Evolutionary conservation across 2,797 vertebrate species (phyloP).

Genomic region (Staurois parvus): DNA sequence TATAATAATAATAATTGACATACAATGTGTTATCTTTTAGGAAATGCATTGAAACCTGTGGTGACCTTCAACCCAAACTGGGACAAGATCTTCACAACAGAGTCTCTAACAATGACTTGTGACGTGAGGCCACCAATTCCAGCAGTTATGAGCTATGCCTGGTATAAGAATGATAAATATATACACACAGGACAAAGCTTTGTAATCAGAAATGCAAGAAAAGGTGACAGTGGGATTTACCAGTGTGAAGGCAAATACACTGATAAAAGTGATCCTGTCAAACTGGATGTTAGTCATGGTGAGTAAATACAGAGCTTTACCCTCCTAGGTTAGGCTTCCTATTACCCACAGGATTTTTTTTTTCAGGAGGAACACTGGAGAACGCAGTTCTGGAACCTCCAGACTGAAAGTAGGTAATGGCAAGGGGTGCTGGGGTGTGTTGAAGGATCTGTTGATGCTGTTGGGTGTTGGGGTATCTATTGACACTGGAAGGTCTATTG

Average conservation of each 20-base stretch:
- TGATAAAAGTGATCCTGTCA: not conserved
- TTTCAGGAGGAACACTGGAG: too few species aligned
- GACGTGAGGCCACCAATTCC: not conserved
- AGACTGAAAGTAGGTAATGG: too few species aligned
- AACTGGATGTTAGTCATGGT: not conserved
- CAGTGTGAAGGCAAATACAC: not conserved
- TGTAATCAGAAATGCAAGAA: not conserved
- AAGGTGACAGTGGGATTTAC: not conserved
- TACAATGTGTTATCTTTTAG: not conserved
- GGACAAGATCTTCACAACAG: constrained; percentile 3
- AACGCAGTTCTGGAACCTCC: too few species aligned
- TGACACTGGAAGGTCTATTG: too few species aligned
- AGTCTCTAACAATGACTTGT: constrained; percentile 6
- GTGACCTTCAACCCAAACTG: constrained; percentile 21
- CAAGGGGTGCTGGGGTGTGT: too few species aligned
- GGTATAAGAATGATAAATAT: not conserved
- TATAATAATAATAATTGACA: too few species aligned
- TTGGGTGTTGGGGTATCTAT: too few species aligned
- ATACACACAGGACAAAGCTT: not conserved
- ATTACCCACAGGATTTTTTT: too few species aligned
- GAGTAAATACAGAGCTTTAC: not conserved
- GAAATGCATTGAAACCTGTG: not conserved
- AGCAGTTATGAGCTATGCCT: not conserved
- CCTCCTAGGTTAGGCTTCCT: too few species aligned
- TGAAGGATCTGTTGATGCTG: too few species aligned